Evolutionary conservation across 2,797 vertebrate genomes (phyloP), one percentile per base, ranked within the genome.

Genomic region (Acridotheres tristis): DNA sequence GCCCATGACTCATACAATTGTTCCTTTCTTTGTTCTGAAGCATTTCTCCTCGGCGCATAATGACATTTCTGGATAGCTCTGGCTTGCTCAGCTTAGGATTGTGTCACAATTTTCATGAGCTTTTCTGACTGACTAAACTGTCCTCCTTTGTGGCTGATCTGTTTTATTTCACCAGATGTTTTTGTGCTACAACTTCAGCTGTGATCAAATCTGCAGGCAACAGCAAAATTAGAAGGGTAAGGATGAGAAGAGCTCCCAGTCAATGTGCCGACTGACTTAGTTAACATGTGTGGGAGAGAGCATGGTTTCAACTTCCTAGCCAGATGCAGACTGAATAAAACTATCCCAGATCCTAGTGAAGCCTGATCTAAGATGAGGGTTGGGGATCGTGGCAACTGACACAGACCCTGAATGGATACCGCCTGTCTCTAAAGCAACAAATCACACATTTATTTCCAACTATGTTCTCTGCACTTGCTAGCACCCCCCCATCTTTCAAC

Each of bases 1-100:
- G 89, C 40, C 50, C 48, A 47, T 92, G 94, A 96, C 67, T 95
- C 90, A 94, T 57, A 34, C 83, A 82, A 85, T 95, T 95, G 80
- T 95, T 95, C 76, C 74, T 76, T 82, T 76, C 55, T 77, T 89
- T 95, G 67, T 93, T 94, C 71, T 54, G 71, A 89, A 71, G 34
- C 45, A 38, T 90, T 94, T 92, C n/a, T 80, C 68, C 74, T 91
- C 19, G 1, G 86, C 4, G 3, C 15, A 21, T 25, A 82, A 69
- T 1, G 15, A 85, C 86, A 63, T 90, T 93, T 95, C 84, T 90
- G 86, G 86, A 82, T 85, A 87, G 78, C 38, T 93, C 80, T 89
- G 84, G 50, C 61, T 93, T 50, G 54, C 73, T 88, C 25, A 40
- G 29, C 27, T 74, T 68, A 84, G 62, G 43, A 75, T 72, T 62